Evolutionary conservation across 2,797 vertebrate genomes (phyloP).

Genomic region (Sylvilagus floridanus): DNA sequence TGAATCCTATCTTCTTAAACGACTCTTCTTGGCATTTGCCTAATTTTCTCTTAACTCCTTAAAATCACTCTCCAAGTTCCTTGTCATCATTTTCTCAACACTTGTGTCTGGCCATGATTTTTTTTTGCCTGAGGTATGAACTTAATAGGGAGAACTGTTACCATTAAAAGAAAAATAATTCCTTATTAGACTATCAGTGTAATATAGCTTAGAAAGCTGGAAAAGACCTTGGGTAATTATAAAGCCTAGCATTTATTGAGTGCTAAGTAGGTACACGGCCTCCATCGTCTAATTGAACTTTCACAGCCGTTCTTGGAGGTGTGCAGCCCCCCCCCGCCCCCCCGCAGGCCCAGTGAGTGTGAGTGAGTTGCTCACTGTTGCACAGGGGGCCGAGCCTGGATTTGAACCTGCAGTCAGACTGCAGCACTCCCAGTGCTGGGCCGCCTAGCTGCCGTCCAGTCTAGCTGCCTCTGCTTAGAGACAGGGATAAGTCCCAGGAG

Average conservation of each 20-base stretch:
- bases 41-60: slow-evolving; percentile 25
- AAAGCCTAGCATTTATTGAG: neutral
- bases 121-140: neutral
- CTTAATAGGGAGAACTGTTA: neutral
- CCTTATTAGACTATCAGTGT: neutral
- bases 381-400: neutral
- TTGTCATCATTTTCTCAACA: neutral
- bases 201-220: neutral
- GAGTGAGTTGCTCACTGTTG: neutral
- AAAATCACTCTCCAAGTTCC: neutral
- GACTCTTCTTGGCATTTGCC: neutral
- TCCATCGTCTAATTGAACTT: neutral
- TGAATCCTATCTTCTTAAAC: neutral
- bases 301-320: neutral
- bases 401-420: neutral
- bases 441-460: neutral
- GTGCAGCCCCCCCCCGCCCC: too few species aligned
- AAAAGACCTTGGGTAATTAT: neutral
- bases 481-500: neutral
- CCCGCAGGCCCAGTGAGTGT: neutral
- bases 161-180: neutral
- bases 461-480: neutral
- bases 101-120: neutral
- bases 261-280: neutral
- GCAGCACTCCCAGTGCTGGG: neutral